Conservation (phyloP, 2,888 invertebrate species). For the Steinernema carpocapsae region DNA sequence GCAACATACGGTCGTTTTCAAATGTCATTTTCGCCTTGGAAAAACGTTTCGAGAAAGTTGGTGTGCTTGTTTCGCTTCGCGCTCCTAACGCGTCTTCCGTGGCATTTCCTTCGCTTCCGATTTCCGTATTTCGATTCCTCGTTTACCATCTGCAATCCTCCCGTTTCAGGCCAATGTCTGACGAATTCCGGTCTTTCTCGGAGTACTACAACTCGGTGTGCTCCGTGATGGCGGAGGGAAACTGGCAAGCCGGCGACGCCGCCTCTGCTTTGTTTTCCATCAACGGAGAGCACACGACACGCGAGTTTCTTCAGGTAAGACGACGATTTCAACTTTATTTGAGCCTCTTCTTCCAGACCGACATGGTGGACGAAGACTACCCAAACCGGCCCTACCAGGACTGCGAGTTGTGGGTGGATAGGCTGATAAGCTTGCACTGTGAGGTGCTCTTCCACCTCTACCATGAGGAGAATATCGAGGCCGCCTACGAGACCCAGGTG, state of each 20-base stretch:
- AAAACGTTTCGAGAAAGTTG: too few species aligned
- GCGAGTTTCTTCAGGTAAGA: not conserved
- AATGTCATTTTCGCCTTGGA: too few species aligned
- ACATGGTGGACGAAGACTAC: slow-evolving; percentile 41
- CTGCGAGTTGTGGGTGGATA: slow-evolving; percentile 52
- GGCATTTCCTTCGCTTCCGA: too few species aligned
- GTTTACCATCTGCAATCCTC: too few species aligned
- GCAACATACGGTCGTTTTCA: too few species aligned
- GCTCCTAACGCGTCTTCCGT: too few species aligned
- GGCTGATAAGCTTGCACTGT: slow-evolving; percentile 50
- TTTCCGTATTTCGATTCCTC: too few species aligned
- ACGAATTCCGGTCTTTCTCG: not conserved
- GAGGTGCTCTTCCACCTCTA: slow-evolving; percentile 56
- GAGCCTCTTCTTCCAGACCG: slow-evolving; percentile 39
- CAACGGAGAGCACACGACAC: not conserved
- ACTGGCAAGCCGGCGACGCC: not conserved
- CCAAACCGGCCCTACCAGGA: slow-evolving; percentile 50
- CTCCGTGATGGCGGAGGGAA: not conserved
- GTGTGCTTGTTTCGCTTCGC: too few species aligned
- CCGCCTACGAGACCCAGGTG: slow-evolving; percentile 46
- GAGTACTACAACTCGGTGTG: slow-evolving; percentile 1
- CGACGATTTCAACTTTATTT: not conserved
- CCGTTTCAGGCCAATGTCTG: not conserved
- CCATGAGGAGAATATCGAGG: slow-evolving; percentile 47
- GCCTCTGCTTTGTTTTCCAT: not conserved